Base-by-base conservation (phyloP, 1,140 invertebrate genomes). In the Drosophila busckii region DNA sequence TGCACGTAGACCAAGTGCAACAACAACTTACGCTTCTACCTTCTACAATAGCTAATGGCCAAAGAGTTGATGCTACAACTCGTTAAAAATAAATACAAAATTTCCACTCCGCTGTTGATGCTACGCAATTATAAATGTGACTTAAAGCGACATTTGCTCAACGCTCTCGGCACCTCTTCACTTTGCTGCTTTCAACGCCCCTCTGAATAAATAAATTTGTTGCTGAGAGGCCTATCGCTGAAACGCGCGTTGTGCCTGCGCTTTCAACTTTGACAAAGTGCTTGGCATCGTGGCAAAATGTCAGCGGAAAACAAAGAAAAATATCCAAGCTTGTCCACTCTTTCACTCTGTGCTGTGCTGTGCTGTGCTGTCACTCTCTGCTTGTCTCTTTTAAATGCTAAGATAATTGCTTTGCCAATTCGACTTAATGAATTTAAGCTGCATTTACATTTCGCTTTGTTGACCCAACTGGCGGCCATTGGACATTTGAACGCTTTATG, bases 331-430 rank as follows among this genome's bases (percentile, higher is more conserved):
- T 25, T 17, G 26, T 19, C 12, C 10, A 25, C 42, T 41, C 25
- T 23, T 16, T 46, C 31, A 37, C 32, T 45, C 23, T 23, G 8
- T 41, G 23, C n/a, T 3, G 17, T 23, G 12, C 8, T 32, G 0
- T 0, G n/a, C 50, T 32, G 8, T 29, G 2, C n/a, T 34, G 10
- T 53, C 3, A 13, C 3, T 28, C 12, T 22, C 8, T 29, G 15
- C 31, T 20, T 34, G 7, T 17, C 5, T 28, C 12, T 59, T 31
- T 31, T 29, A 46, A 53, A 48, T 44, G 64, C 40, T 64, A 42
- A 53, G 64, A 59, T 68, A 68, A 68, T 68, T 68, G 54, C 64
- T 64, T 68, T 59, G 54, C 60, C 60, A 64, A 59, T 68, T 64
- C 48, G 46, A 53, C 42, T 59, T 52, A 68, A 64, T 68, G 60